A percentile compares a stretch with the other conserved stretches of the same genome.
phyloP scores from a whole-genome alignment of 1,140 invertebrate species.

The Muscidifurax raptorellus region DNA sequence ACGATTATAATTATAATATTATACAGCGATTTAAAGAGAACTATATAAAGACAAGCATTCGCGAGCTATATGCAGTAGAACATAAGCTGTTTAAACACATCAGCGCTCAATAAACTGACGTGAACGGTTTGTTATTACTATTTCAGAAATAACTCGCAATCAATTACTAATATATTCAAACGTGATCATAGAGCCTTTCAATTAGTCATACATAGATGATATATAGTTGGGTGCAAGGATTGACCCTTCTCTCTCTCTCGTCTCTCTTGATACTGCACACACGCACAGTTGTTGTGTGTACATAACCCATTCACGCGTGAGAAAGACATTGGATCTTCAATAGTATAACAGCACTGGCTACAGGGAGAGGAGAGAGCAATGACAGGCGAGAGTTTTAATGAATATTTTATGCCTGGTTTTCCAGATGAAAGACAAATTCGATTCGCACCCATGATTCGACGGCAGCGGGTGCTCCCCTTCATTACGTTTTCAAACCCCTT shows the following conservation, averaged over 20 bases:
- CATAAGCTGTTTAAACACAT: no score
- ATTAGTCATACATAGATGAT: conserved; percentile 5
- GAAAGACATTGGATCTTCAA: conserved; percentile 22
- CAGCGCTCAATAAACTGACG: no score
- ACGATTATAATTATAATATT: no score
- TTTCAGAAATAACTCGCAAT: neutral
- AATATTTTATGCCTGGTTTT: conserved; percentile 53
- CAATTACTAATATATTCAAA: neutral
- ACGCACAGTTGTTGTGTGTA: neutral
- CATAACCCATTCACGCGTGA: neutral
- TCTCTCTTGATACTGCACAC: neutral
- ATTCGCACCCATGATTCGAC: conserved; percentile 42
- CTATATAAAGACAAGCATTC: no score
- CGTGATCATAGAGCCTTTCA: conserved; percentile 1
- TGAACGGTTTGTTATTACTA: neutral
- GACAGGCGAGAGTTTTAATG: conserved; percentile 47
- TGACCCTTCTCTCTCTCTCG: neutral
- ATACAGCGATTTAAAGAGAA: no score
- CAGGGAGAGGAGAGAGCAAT: neutral
- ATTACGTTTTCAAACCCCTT: conserved; percentile 47
- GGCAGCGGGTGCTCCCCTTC: conserved; percentile 15
- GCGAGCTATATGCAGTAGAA: no score
- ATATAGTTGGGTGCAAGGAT: neutral
- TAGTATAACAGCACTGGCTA: neutral
- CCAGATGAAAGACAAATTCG: conserved; percentile 52